phyloP scores from a whole-genome alignment of 2,888 invertebrate genomes.

The Thelaira solivaga region DNA sequence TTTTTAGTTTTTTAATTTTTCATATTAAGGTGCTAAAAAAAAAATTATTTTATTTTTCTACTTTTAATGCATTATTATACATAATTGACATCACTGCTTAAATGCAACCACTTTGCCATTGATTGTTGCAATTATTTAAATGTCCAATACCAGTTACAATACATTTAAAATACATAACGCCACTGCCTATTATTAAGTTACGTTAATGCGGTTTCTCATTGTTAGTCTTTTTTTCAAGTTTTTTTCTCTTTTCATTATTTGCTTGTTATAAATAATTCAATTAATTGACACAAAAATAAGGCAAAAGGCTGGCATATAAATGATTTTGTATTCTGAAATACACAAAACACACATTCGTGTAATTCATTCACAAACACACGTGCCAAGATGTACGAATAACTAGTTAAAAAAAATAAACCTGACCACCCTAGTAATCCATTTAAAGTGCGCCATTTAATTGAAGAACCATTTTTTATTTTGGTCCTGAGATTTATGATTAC shows the following conservation, averaged over 20 bases:
- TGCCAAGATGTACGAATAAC: no score
- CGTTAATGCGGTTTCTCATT: constrained; percentile 1
- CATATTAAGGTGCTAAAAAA: no score
- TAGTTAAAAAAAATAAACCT: no score
- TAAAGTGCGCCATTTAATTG: no score
- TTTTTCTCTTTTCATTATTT: not conserved
- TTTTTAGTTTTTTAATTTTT: no score
- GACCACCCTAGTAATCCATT: no score
- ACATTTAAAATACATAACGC: not conserved
- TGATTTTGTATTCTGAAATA: no score
- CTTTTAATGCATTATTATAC: not conserved
- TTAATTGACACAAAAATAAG: constrained; percentile 43
- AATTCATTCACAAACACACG: no score
- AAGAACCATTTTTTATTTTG: no score
- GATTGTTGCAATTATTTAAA: constrained; percentile 20
- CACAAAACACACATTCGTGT: not conserved
- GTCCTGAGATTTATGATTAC: no score
- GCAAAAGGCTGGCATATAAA: not conserved
- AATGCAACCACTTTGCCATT: constrained; percentile 2
- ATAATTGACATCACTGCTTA: not conserved
- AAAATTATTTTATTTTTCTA: not conserved
- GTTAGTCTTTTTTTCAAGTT: not conserved
- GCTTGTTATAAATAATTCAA: constrained; percentile 42
- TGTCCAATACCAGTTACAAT: constrained; percentile 16
- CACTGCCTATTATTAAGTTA: not conserved